Base-by-base conservation (phyloP, 1,140 invertebrate species). In the Artemia franciscana region DNA sequence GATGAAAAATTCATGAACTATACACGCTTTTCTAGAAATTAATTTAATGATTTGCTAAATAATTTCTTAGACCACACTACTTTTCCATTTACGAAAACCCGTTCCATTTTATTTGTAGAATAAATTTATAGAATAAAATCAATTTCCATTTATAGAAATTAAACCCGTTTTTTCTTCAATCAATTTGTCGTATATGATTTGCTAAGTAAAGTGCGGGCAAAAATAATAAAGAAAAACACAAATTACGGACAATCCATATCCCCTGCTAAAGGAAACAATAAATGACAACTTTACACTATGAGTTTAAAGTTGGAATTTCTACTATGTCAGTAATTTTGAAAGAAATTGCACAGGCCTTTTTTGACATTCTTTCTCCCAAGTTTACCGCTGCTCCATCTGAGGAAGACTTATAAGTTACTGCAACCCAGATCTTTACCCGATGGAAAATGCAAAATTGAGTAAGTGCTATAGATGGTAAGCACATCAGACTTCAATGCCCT, bases 381-480 rank as follows among this genome's bases (percentile, higher is more conserved):
- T 60, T 26, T 18, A 26, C 26, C 21, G 18, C 24, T 3, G 21
- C 18, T 21, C 59, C 24, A 12, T 24, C 59, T 5, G 15, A 60
- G 59, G 3, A 60, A 21, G 21, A 26, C 23, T 27, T 26, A 18
- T 5, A n/a, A 26, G 59, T 21, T 9, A 26, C 26, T 24, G 27
- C 27, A 21, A 5, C 18, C 3, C 15, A 57, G 51, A 61, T 61
- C 26, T 64, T 9, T 23, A 24, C 60, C 56, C 5, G 57, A 21
- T 61, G 69, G 68, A 64, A 71, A 61, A 75, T 74, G 65, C 72
- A 68, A 51, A 66, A 73, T 61, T 73, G 70, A 61, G 63, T 74
- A 60, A 74, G 73, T 4, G 68, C 74, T 23, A 68, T 77, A 7
- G 76, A 78, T 68, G 76, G 77, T 1, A 78, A 78, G 64, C 76